Evolutionary conservation across 2,797 vertebrate genomes (phyloP), one percentile per base, ranked within the genome.

Genomic region (Gobionotothen gibberifrons): DNA sequence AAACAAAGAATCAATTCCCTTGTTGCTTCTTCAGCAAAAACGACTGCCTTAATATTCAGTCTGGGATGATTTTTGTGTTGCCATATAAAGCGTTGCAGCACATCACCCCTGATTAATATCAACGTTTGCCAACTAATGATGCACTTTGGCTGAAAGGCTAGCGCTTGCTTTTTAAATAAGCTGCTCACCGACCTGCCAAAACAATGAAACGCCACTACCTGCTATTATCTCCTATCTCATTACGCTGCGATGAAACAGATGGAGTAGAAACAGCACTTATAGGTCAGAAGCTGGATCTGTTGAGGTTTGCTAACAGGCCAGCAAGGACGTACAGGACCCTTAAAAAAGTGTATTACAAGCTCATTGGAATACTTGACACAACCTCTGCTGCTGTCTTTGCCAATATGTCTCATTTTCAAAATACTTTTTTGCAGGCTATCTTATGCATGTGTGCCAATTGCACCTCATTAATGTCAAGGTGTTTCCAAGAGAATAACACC

Each of bases 281-380:
- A 44, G 83, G 78, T 83, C 85, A 84, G 68, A 77, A 70, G 56
- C 51, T 48, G 48, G 69, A 72, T 84, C 67, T 78, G 56, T 22
- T 43, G 78, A 66, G 75, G 84, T 87, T 85, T 68, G 85, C 86
- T 82, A 79, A 73, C 69, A 70, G 68, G 69, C 55, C 77, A 68
- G 46, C 69, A 68, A 88, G 76, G 75, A 84, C 69, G 2, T 57
- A 47, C 70, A 81, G 82, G 76, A 83, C 42, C 61, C 76, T 62
- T 52, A 42, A 82, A 54, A 71, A 65, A 62, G 49, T 61, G 39
- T 42, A 74, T 74, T 80, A 73, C 63, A 51, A 61, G 74, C 68
- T 71, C 48, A 74, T 85, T 85, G 52, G 79, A 60, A 80, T 66
- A 85, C 73, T 69, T 79, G 79, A 78, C 65, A 64, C 69, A 16